phyloP scores from a whole-genome alignment of 1,140 invertebrate genomes.

The Hylaeus volcanicus region DNA sequence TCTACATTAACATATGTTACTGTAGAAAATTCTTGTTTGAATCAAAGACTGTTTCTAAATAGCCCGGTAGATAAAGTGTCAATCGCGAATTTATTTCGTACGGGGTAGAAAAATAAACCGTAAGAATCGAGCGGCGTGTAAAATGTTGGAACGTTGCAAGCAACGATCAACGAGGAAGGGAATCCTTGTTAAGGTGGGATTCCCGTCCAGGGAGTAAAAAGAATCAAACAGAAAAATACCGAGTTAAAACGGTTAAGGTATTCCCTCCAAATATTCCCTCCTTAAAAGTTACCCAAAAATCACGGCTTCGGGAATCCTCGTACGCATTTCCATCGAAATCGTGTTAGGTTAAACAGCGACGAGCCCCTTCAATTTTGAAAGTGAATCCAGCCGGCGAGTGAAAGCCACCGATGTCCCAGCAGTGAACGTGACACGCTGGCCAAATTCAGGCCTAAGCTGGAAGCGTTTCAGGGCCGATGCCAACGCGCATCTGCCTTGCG shows the following conservation, averaged over 20 bases:
- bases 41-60: no score
- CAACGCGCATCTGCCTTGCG: neutral
- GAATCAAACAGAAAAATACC: no score
- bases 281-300: no score
- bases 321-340: conserved; percentile 28
- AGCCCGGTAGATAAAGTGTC: neutral
- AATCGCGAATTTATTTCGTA: conserved; percentile 10
- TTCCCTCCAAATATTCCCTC: no score
- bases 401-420: conserved; percentile 63
- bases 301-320: no score
- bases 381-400: conserved; percentile 65
- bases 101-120: neutral
- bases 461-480: conserved; percentile 40
- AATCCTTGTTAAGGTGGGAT: neutral
- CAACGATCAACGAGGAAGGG: neutral
- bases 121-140: conserved; percentile 3
- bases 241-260: no score
- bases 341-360: conserved; percentile 21
- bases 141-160: conserved; percentile 10
- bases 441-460: conserved; percentile 66
- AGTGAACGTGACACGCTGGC: conserved; percentile 72
- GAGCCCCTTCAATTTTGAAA: conserved; percentile 67
- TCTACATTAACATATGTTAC: no score
- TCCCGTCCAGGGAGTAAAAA: no score
- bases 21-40: no score